Evolutionary conservation across 2,888 invertebrate genomes (phyloP), one percentile per base, ranked within the genome.

Genomic region (Pollenia angustigena): DNA sequence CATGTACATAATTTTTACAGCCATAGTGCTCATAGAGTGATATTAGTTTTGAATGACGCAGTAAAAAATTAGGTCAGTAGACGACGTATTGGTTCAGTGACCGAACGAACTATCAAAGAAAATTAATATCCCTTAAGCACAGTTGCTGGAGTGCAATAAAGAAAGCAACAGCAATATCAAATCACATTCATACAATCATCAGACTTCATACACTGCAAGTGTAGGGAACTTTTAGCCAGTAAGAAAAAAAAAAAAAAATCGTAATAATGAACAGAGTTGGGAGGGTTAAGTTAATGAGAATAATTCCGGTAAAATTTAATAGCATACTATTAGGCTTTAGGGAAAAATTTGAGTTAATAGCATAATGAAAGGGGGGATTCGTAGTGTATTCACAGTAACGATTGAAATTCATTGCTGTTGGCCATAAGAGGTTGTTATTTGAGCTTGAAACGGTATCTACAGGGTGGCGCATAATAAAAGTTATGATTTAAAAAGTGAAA

Each of bases 81-180:
- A 87, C 87, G 84, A 76, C 83, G 81, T 87, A 87, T 84, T 81
- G 87, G 87, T 87, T 87, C 87, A 87, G 84, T 87, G 87, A 87
- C 87, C 87, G 87, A 87, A 52, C 56, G 56, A 68, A 56, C 87
- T 74, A 87, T 87, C 78, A 87, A 87, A 87, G 87, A 87, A 87
- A 87, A 87, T 87, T 84, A 87, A 87, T 87, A 87, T 87, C 87
- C 87, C 87, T 84, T 76, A 74, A 87, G 87, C 87, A 83, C 87
- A 78, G 81, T 87, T 76, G 87, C 83, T 87, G 54, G 60, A 87
- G 81, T 87, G 76, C 48, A 83, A 83, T 81, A 83, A 80, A 58
- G 52, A 60, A 80, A 76, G 81, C 81, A 72, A 62, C 76, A 68
- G 8, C 46, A 72, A 46, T 75, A 76, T 40, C 68, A 52, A 83